These are phyloP conservation scores for Diplodus puntazzo DNA, from an alignment of 2,797 vertebrate genomes.

Conservation along the genomic window DNA sequence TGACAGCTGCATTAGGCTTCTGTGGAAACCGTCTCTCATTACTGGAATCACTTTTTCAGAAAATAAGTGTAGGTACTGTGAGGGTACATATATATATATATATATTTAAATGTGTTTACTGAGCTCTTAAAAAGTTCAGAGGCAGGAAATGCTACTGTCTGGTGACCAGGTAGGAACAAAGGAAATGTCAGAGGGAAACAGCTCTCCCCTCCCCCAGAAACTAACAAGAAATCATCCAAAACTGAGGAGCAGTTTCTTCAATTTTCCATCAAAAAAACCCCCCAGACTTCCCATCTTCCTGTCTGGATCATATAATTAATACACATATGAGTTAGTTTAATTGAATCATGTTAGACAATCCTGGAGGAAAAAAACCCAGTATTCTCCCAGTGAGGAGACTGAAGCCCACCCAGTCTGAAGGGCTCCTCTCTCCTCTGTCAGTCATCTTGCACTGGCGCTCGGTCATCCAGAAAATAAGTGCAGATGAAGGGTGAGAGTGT, in stretches of 20 bases:
- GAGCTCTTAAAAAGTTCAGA: slow-evolving; percentile 23
- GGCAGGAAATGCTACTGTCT: slow-evolving; percentile 4
- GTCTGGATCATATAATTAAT: not conserved
- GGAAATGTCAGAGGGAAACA: slow-evolving; percentile 39
- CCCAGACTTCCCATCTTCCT: not conserved
- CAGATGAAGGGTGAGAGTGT: slow-evolving; percentile 32
- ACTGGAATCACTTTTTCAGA: slow-evolving; percentile 9
- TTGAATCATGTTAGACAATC: slow-evolving; percentile 3
- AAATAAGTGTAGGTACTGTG: not conserved
- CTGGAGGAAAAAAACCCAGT: not conserved
- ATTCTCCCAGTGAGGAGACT: not conserved
- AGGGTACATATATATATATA: too few relatives aligned
- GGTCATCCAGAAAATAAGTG: slow-evolving; percentile 42
- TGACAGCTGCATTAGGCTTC: not conserved
- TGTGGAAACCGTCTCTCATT: not conserved
- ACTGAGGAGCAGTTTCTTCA: not conserved
- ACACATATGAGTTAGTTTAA: not conserved
- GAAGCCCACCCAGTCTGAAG: slow-evolving; percentile 26
- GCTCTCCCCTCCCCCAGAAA: slow-evolving; percentile 41
- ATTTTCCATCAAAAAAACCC: not conserved
- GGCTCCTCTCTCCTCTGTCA: slow-evolving; percentile 18
- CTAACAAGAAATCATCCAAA: not conserved
- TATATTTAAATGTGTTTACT: not conserved
- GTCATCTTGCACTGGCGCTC: slow-evolving; percentile 31
- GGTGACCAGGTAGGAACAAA: slow-evolving; percentile 54